Percentiles rank a stretch among this genome's conserved stretches.
Conservation (phyloP, 2,797 vertebrate species). For the Pachyuromys duprasi region DNA sequence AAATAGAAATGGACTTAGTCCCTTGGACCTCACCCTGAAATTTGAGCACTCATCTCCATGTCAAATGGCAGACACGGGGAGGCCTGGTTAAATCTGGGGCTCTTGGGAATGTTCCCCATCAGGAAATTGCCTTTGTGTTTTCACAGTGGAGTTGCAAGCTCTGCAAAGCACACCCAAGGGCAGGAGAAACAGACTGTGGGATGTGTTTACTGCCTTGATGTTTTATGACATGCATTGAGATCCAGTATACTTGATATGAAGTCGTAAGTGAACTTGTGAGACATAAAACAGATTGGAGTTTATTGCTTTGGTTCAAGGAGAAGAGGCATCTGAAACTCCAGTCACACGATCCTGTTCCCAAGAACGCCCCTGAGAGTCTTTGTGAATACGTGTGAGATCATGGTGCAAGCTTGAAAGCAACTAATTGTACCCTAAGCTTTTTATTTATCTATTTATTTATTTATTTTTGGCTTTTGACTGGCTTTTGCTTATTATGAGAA, state of each 20-base stretch:
- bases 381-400: neutral
- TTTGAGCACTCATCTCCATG: neutral
- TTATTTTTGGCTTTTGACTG: neutral
- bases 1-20: neutral
- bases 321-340: neutral
- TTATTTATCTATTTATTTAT: too few species aligned
- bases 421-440: conserved; percentile 17
- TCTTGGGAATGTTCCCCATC: neutral
- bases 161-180: neutral
- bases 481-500: neutral
- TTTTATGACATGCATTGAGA: conserved; percentile 25
- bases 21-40: neutral
- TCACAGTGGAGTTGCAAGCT: neutral
- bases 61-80: neutral
- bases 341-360: neutral
- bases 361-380: neutral
- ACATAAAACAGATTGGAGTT: conserved; percentile 19
- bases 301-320: neutral
- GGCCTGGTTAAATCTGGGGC: neutral
- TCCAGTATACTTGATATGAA: conserved; percentile 12
- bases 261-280: neutral
- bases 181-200: neutral
- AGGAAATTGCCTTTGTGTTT: neutral
- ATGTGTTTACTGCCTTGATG: conserved; percentile 3
- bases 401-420: neutral